phyloP scores from a whole-genome alignment of 2,113 vertebrate species.

The Toxostoma redivivum region DNA sequence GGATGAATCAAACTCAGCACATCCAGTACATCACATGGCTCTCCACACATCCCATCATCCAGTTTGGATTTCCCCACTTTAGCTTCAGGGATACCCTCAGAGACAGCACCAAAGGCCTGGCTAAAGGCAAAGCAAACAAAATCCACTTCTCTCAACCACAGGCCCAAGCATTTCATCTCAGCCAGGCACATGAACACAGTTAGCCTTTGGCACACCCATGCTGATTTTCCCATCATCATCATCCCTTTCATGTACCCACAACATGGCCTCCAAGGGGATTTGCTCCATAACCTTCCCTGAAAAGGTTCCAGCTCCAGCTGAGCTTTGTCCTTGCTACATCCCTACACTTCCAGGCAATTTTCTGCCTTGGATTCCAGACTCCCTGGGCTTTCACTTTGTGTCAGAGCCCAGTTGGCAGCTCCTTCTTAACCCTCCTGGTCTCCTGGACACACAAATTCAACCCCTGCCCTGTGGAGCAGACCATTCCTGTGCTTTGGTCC shows the following conservation, averaged over 20 bases:
- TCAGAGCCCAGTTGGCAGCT: background rate
- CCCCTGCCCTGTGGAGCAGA: background rate
- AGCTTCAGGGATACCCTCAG: background rate
- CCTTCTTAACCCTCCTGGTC: background rate
- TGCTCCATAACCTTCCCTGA: background rate
- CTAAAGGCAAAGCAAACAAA: background rate
- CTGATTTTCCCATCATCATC: background rate
- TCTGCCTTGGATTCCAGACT: background rate
- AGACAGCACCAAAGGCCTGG: background rate
- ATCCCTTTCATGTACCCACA: background rate
- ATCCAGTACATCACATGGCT: background rate
- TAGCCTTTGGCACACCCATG: background rate
- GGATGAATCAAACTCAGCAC: background rate
- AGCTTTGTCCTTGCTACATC: background rate
- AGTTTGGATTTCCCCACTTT: background rate
- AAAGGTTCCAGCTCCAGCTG: background rate
- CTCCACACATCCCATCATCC: background rate
- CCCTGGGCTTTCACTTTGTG: background rate
- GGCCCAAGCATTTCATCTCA: background rate
- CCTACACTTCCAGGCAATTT: background rate
- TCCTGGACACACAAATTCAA: background rate
- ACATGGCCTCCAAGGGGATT: background rate
- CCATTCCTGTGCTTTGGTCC: background rate
- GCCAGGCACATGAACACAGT: background rate
- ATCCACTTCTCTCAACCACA: background rate